Evolutionary conservation across 2,797 vertebrate genomes (phyloP).

Genomic region (Cheirogaleus major): DNA sequence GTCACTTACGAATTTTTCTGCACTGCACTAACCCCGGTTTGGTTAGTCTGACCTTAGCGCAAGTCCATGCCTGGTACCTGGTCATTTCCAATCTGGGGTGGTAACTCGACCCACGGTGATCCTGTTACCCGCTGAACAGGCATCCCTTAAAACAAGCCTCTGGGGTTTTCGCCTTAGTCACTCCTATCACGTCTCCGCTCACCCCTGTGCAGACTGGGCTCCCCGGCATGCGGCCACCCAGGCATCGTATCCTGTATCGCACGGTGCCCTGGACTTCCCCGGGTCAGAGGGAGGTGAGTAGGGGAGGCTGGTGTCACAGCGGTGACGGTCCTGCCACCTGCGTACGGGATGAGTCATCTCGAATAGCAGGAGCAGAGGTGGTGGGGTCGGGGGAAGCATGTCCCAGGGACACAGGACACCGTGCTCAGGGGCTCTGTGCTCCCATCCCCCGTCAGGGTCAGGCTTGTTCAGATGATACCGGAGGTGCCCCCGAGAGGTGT

Average conservation of each 20-base stretch:
- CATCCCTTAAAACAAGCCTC: not conserved
- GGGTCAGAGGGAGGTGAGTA: conserved; percentile 48
- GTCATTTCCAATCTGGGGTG: not conserved
- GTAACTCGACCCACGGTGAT: not conserved
- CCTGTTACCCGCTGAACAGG: not conserved
- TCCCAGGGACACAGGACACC: conserved; percentile 36
- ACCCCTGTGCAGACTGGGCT: not conserved
- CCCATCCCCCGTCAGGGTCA: not conserved
- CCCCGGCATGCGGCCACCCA: not conserved
- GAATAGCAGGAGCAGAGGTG: conserved; percentile 25
- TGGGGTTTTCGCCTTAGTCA: not conserved
- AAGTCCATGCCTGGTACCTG: not conserved
- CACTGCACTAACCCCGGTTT: too few species aligned
- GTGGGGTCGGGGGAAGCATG: not conserved
- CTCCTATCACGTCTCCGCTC: not conserved
- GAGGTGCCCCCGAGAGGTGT: not conserved
- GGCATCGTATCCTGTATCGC: not conserved
- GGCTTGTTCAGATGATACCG: not conserved
- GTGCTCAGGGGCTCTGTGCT: not conserved
- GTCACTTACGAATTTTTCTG: not conserved
- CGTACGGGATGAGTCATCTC: not conserved
- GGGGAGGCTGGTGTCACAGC: not conserved
- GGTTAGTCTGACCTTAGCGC: not conserved
- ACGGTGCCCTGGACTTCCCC: not conserved
- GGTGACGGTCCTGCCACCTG: not conserved